Evolutionary conservation across 2,888 invertebrate species (phyloP), one percentile per base, ranked within the genome.

Genomic region (Shargacucullia verbasci): DNA sequence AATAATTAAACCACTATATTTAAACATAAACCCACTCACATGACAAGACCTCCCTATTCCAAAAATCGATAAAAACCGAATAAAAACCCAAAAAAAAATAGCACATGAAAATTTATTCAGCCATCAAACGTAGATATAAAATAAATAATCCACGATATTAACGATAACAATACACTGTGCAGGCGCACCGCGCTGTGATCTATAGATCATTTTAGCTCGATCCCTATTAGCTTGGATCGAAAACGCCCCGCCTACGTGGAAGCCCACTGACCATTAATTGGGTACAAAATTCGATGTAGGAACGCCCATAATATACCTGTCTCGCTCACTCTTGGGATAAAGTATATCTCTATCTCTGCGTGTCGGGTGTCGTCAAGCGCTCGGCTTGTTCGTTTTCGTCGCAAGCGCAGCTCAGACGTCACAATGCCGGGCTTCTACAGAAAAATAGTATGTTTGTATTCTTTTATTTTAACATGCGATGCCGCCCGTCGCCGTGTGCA

Each of bases 191-290:
- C 84, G 82, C 87, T 83, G 80, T 80, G 90, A 90, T 92, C 93
- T 92, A 92, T 93, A 92, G 92, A 93, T 94, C 94, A 93, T 94
- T 92, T 91, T 86, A 85, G 79, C 88, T 91, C 87, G 87, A 90
- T 90, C 88, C 89, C 89, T 90, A 92, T 93, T 94, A 92, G 92
- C 85, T 84, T 90, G 89, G 84, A 87, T 86, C 86, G 79, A 71
- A 68, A 34, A 81, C 73, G 88, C 91, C 82, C 91, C 93, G 90
- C 93, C 93, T 82, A 82, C 84, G 78, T 87, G 75, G 84, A 92
- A 92, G 91, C 91, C 90, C 93, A 92, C 89, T 93, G 92, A 92
- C 81, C 94, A 91, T 93, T 91, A 94, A 93, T 94, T 94, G 93
- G 94, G 85, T 84, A 86, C 85, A 78, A 87, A 87, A 87, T 82